phyloP scores from a whole-genome alignment of 2,797 vertebrate species.

The Sebastes vulpes region DNA sequence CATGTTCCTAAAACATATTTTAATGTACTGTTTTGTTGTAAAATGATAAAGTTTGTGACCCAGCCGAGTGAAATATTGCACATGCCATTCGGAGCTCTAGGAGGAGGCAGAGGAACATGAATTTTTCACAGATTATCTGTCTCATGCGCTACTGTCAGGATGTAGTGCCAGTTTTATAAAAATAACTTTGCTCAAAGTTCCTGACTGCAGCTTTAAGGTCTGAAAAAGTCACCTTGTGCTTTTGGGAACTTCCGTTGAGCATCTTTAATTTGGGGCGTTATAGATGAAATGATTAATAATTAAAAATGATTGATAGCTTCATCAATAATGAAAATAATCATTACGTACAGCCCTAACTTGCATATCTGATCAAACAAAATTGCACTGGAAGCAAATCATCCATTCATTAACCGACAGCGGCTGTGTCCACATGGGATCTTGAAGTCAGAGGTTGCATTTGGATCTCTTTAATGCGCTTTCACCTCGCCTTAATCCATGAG shows the following conservation, averaged over 20 bases:
- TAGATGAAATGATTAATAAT: neutral
- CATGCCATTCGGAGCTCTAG: no score
- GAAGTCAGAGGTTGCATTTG: slow-evolving; percentile 13
- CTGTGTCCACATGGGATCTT: neutral
- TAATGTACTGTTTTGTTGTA: no score
- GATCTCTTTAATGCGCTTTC: slow-evolving; percentile 12
- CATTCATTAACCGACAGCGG: neutral
- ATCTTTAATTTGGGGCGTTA: neutral
- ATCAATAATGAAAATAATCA: slow-evolving; percentile 31
- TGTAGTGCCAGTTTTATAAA: no score
- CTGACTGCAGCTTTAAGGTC: neutral
- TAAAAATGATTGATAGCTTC: slow-evolving; percentile 1
- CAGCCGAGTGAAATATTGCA: no score
- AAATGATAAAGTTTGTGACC: no score
- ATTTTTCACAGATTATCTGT: no score
- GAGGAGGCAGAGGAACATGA: no score
- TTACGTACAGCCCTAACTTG: neutral
- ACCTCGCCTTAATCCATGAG: slow-evolving; percentile 1
- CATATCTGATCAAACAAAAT: neutral
- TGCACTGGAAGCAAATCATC: neutral
- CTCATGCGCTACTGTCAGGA: no score
- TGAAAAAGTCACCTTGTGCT: neutral
- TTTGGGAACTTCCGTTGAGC: neutral
- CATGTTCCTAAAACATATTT: no score
- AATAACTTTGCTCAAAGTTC: no score